Evolutionary conservation across 2,113 vertebrate species (phyloP).

Genomic region (Amblyornis subalaris): DNA sequence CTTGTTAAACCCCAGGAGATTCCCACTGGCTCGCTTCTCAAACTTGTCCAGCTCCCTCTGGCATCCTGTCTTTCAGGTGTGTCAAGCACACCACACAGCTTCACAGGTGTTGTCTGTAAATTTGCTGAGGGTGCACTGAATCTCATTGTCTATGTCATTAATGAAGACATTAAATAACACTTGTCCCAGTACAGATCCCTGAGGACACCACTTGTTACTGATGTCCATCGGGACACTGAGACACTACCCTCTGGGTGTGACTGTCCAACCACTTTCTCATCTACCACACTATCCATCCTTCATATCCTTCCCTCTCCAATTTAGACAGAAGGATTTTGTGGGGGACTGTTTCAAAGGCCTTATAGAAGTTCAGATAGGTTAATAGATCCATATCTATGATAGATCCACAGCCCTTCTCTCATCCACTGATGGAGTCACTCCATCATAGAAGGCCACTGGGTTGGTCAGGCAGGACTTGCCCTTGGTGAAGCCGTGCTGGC

Average conservation of each 20-base stretch:
- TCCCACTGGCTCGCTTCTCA: accelerated
- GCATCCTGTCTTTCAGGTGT: background rate
- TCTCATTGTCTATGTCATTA: background rate
- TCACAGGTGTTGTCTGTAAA: background rate
- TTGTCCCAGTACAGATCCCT: background rate
- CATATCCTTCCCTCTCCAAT: background rate
- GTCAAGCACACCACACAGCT: background rate
- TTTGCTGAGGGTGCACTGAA: background rate
- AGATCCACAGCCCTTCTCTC: background rate
- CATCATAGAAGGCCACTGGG: background rate
- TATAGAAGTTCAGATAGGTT: background rate
- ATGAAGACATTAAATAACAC: background rate
- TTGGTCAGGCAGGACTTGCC: background rate
- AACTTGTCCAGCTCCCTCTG: background rate
- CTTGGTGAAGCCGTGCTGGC: accelerated
- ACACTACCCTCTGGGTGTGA: background rate
- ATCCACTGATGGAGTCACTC: background rate
- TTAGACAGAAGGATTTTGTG: background rate
- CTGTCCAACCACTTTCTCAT: background rate
- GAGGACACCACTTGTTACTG: background rate
- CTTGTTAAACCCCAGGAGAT: background rate
- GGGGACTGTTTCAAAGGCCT: background rate
- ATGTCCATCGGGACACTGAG: background rate
- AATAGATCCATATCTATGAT: background rate
- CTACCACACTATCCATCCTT: background rate